These are phyloP conservation scores for Papilio machaon DNA, from an alignment of 1,140 invertebrate genomes.

Conservation along the genomic window DNA sequence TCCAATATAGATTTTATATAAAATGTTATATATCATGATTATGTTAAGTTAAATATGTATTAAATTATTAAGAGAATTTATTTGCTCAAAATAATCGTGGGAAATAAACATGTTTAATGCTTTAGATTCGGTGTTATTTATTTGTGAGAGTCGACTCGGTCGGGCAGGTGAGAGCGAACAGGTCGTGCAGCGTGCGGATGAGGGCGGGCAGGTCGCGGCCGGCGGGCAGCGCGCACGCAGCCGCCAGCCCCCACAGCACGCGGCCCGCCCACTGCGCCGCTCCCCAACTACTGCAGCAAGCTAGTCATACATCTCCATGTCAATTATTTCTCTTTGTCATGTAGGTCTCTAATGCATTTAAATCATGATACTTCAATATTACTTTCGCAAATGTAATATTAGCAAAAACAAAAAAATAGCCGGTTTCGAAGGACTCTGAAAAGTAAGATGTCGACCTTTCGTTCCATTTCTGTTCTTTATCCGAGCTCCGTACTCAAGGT, in stretches of 20 bases:
- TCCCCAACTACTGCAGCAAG: slow-evolving; percentile 8
- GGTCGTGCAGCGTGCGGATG: neutral
- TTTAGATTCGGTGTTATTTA: slow-evolving; percentile 37
- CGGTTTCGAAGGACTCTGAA: too few relatives aligned
- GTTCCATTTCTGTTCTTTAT: neutral
- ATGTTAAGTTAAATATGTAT: slow-evolving; percentile 73
- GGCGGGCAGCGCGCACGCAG: slow-evolving; percentile 10
- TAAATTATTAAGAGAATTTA: slow-evolving; percentile 75
- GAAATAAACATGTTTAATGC: slow-evolving; percentile 57
- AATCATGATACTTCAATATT: too few relatives aligned
- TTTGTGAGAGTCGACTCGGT: neutral
- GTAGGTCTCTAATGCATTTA: neutral
- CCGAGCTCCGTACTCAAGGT: neutral
- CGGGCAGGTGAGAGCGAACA: slow-evolving; percentile 9
- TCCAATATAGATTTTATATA: slow-evolving; percentile 80
- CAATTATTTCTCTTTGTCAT: neutral
- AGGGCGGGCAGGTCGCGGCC: slow-evolving; percentile 21
- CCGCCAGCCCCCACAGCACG: neutral
- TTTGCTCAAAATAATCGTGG: slow-evolving; percentile 77
- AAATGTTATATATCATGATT: slow-evolving; percentile 78
- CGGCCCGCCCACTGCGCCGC: neutral
- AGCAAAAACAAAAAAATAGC: too few relatives aligned
- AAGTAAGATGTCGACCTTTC: neutral
- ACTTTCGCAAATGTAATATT: too few relatives aligned
- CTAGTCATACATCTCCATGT: slow-evolving; percentile 5